These are phyloP conservation scores for Charina bottae DNA, from an alignment of 2,113 vertebrate genomes.

Conservation along the genomic window DNA sequence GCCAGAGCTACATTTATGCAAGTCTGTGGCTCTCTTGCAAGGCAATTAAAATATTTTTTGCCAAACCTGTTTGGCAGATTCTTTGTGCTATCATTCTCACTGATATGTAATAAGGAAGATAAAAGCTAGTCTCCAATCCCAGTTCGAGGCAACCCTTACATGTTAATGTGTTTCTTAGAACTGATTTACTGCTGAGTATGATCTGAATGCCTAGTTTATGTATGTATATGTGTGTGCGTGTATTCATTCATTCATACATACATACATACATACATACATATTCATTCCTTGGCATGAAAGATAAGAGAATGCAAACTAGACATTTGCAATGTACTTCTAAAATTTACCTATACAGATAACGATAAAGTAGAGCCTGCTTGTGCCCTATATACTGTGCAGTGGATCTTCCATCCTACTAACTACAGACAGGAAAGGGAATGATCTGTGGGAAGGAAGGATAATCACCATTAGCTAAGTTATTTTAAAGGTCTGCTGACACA, in stretches of 20 bases:
- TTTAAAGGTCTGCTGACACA: no score
- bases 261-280: no score
- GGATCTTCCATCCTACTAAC: background rate
- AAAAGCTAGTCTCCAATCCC: background rate
- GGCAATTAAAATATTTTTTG: background rate
- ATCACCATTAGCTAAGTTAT: no score
- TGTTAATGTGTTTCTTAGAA: background rate
- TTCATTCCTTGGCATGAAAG: background rate
- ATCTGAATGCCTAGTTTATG: background rate
- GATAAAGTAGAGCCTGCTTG: background rate
- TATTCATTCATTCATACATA: no score
- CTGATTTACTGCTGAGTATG: background rate
- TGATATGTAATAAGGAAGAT: background rate
- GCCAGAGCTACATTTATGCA: background rate
- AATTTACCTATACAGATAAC: background rate
- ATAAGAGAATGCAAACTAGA: background rate
- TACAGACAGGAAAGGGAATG: background rate
- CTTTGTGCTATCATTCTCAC: background rate
- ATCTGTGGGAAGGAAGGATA: no score
- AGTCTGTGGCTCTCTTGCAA: background rate
- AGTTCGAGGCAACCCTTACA: background rate
- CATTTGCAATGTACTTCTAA: background rate
- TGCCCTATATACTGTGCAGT: background rate
- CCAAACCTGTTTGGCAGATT: background rate
- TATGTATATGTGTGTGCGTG: no score